Base-by-base conservation (phyloP, 2,888 invertebrate genomes). In the Hartigia nigra region DNA sequence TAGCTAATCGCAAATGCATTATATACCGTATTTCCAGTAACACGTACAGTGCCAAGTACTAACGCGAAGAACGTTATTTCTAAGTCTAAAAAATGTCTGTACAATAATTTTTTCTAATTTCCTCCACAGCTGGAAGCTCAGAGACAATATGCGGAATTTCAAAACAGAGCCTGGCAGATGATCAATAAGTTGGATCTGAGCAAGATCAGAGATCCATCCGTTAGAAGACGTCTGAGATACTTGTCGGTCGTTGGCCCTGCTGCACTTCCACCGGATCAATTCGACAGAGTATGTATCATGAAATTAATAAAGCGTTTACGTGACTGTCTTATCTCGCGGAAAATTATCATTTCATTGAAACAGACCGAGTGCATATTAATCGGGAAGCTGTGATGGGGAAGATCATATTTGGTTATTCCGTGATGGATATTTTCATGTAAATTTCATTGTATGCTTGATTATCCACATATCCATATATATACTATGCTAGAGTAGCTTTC, bases 211-310 rank as follows among this genome's bases (percentile, higher is more conserved):
- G 96, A 98, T 92, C 94, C 94, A 35, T 92, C 93, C 39, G 93
- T 96, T 0, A 95, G 94, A 88, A 93, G 98, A 78, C 96, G 97
- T 89, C 92, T 98, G 70, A 93, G 95, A 84, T 93, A 95, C 82
- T 93, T 97, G 55, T 95, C 96, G 12, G 95, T 96, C 81, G 96
- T 97, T 31, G 98, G 98, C 14, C 96, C 97, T 4, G 95, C 97
- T 70, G 97, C 97, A 0, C 91, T 98, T 76, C 95, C 97, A 0
- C 95, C 96, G 12, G 97, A 97, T 88, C 96, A 96, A 87, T 92
- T 97, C 12, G 97, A 97, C 85, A 94, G 97, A 89, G 97, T 97
- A 92, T 94, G 93, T 91, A 35, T 75, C 55, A 9, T 55, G 23
- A 9, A 55, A 23, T 23, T 5, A 23, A 55, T 55, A 9, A 23